Evolutionary conservation across 1,140 invertebrate species (phyloP).

Genomic region (Pogonomyrmex californicus): DNA sequence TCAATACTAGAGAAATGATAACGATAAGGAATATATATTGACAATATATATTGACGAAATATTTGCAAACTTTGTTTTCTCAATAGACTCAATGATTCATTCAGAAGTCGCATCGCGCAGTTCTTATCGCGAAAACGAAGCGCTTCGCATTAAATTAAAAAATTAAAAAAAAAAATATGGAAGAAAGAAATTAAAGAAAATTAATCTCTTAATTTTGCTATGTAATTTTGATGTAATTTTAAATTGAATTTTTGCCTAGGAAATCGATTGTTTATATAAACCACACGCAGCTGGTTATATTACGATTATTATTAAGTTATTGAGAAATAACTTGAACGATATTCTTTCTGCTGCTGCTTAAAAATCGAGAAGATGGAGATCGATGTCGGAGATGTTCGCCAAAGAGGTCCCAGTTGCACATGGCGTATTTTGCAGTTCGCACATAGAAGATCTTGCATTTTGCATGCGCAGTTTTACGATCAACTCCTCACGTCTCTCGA

Average conservation of each 20-base stretch:
- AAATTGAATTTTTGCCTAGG: background rate
- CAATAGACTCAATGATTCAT: constrained; percentile 36
- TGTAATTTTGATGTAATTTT: too few species aligned
- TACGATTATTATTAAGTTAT: background rate
- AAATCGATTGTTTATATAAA: background rate
- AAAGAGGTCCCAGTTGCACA: constrained; percentile 3
- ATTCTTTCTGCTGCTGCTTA: background rate
- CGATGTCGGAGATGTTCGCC: constrained; percentile 26
- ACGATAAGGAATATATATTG: constrained; percentile 47
- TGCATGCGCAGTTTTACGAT: constrained; percentile 37
- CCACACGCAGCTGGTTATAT: too few species aligned
- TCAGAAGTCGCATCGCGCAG: background rate
- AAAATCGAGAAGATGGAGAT: background rate
- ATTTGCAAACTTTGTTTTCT: constrained; percentile 8
- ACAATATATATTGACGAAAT: background rate
- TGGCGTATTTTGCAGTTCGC: background rate
- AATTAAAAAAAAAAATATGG: too few species aligned
- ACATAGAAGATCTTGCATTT: constrained; percentile 29
- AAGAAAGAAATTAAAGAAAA: too few species aligned
- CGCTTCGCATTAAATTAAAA: background rate
- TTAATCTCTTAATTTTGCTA: too few species aligned
- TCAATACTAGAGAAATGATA: constrained; percentile 33
- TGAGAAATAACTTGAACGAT: background rate
- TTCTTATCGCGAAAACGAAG: background rate
- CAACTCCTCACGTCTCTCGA: too few species aligned